Base-by-base conservation (phyloP, 1,140 invertebrate genomes). In the Zaprionus gabonicus region DNA sequence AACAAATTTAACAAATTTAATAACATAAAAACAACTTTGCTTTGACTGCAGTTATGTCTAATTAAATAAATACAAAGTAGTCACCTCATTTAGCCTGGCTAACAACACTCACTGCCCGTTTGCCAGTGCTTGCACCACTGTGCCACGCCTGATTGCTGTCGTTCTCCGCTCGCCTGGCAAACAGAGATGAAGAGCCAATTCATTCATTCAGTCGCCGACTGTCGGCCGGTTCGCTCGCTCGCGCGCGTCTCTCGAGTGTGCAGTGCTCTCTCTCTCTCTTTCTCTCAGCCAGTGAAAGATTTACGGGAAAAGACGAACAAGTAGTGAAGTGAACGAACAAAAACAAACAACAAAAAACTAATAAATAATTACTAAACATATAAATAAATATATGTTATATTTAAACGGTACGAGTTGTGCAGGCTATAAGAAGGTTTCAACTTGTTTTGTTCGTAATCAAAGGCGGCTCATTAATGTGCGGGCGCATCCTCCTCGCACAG, bases 161-260 rank as follows among this genome's bases (percentile, higher is more conserved):
- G 49, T 57, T 66, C 53, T 27, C 15, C 13, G 51, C n/a, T 27
- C 28, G 70, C 55, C 55, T 58, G 20, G 59, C 72, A 57, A 53
- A 71, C 36, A 17, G 62, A 71, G 72, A 63, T 70, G 60, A 63
- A 75, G 67, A 70, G 72, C 67, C 67, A 57, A 53, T 71, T 71
- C 72, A 75, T 71, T 71, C 72, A 75, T 75, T 71, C 72, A 75
- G 72, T 75, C 62, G 73, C 28, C 68, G 62, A 71, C 68, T 60
- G 69, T 66, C 69, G 53, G 62, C 49, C 62, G 46, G 38, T 49
- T 62, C 69, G 74, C 56, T 65, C 69, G 74, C 53, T 38, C 55
- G 46, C 55, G 27, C 46, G 46, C 20, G 46, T 51, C 20, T 51
- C 20, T 76, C 65, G 17, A 46, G 51, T 49, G 36, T 57, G 36